Evolutionary conservation across 64 coral and sea anemone genomes (phyloP), one percentile per base, ranked within the genome.

Genomic region (Porites australiensis): DNA sequence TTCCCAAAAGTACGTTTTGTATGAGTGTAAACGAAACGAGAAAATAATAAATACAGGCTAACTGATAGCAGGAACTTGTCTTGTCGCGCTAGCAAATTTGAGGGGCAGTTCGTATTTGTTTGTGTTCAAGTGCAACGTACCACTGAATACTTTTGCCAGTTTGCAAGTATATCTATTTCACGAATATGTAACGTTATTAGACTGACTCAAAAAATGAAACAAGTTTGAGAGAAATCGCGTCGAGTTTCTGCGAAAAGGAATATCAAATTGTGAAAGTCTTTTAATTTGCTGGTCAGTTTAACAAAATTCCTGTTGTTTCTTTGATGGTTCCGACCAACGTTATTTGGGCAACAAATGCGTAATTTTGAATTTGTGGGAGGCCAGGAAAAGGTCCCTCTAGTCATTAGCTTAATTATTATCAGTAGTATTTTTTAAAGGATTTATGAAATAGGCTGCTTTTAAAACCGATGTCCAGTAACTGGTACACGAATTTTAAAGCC

Each of bases 241-340:
- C 23, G 15, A 22, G 20, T 69, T 69, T 20, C 2, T 22, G 66
- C 18, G 19, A 19, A 19, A 4, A 23, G 23, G 23, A 23, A 22
- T n/a, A 20, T 7, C 23, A n/a, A 69, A 69, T 6, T 23, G 13
- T 37, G n/a, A 44, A 77, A 50, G 47, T 77, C 22, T 11, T 50
- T 68, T 50, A 84, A 84, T 84, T 48, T 52, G 43, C 19, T 68
- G 63, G 46, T 84, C 63, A 22, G n/a, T 75, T 68, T 68, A 49
- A 68, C 13, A 48, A 14, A 83, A 45, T 83, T 61, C 79, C 27
- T 46, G 37, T n/a, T 18, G 19, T 50, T 50, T 51, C 81, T 84
- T 68, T 84, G 61, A 84, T 51, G 81, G 52, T 68, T 84, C 81
- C 81, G 81, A 48, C 46, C 16, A 82, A 84, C 45, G 74, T 52